Percentiles rank a stretch among this genome's conserved stretches.
Evolutionary conservation across 2,888 invertebrate genomes (phyloP).

Genomic region (Agrochola lychnidis): DNA sequence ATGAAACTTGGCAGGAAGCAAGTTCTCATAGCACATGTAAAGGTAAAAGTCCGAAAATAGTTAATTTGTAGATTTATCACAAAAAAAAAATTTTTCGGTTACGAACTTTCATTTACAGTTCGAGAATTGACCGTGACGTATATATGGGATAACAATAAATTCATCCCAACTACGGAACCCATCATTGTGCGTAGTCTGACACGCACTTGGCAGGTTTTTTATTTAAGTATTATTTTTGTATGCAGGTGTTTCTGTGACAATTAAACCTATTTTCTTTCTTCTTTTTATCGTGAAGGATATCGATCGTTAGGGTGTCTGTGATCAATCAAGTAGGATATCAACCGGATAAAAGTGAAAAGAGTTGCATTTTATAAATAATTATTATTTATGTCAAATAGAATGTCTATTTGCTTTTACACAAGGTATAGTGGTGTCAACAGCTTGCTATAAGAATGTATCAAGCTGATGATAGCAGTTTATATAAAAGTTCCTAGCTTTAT

Average conservation of each 20-base stretch:
- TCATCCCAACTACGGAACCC: too few species aligned
- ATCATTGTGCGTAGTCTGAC: too few species aligned
- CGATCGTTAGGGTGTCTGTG: background rate
- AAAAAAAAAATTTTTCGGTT: too few species aligned
- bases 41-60: too few species aligned
- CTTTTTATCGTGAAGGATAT: background rate
- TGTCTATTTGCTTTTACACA: background rate
- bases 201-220: background rate
- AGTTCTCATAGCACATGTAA: too few species aligned
- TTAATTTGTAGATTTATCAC: too few species aligned
- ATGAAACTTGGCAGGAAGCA: too few species aligned
- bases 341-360: background rate
- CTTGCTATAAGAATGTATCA: background rate
- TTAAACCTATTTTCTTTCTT: background rate
- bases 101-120: too few species aligned
- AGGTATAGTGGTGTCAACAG: background rate
- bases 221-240: background rate
- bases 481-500: background rate
- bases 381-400: background rate
- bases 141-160: too few species aligned
- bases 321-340: background rate
- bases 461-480: background rate
- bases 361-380: background rate
- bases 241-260: background rate
- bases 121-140: too few species aligned